Percentiles rank a stretch among this genome's conserved stretches.
These are phyloP conservation scores for Drosophila simulans DNA, from an alignment of 1,140 invertebrate species.

Conservation along the genomic window DNA sequence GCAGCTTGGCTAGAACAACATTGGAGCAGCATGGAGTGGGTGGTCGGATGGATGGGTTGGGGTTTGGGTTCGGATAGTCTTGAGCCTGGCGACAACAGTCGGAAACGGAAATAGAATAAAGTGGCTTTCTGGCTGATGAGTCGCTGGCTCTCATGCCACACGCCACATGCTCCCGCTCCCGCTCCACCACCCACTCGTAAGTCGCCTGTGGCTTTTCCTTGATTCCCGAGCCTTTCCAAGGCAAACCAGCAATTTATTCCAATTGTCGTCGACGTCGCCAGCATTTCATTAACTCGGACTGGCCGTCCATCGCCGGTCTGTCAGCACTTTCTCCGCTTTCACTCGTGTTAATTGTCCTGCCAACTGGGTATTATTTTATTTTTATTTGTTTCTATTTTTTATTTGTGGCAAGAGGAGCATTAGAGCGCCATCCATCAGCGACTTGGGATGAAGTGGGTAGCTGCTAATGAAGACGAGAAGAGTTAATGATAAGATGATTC, in stretches of 20 bases:
- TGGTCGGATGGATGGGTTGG: background rate
- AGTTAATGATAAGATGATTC: slow-evolving; percentile 22
- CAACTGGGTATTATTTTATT: slow-evolving; percentile 2
- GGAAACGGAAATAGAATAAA: slow-evolving; percentile 82
- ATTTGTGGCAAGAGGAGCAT: background rate
- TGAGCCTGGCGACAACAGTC: slow-evolving; percentile 67
- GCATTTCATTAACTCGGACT: slow-evolving; percentile 66
- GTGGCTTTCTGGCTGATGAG: slow-evolving; percentile 75
- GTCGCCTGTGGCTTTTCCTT: slow-evolving; percentile 23
- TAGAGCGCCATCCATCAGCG: slow-evolving; percentile 31
- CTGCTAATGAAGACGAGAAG: slow-evolving; percentile 27
- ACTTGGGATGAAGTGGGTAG: background rate
- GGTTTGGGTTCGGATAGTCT: background rate
- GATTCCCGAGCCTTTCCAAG: slow-evolving; percentile 7
- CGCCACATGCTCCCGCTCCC: background rate
- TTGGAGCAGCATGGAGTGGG: background rate
- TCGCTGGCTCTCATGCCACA: slow-evolving; percentile 31
- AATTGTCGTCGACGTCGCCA: slow-evolving; percentile 56
- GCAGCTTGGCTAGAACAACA: slow-evolving; percentile 65
- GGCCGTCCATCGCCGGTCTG: slow-evolving; percentile 1
- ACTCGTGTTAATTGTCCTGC: slow-evolving; percentile 64
- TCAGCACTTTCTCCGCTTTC: slow-evolving; percentile 29
- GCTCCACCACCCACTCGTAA: slow-evolving; percentile 5
- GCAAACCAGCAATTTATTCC: slow-evolving; percentile 59
- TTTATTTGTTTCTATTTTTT: too few species aligned